phyloP scores from a whole-genome alignment of 2,888 invertebrate genomes.

The Protonemura montana region DNA sequence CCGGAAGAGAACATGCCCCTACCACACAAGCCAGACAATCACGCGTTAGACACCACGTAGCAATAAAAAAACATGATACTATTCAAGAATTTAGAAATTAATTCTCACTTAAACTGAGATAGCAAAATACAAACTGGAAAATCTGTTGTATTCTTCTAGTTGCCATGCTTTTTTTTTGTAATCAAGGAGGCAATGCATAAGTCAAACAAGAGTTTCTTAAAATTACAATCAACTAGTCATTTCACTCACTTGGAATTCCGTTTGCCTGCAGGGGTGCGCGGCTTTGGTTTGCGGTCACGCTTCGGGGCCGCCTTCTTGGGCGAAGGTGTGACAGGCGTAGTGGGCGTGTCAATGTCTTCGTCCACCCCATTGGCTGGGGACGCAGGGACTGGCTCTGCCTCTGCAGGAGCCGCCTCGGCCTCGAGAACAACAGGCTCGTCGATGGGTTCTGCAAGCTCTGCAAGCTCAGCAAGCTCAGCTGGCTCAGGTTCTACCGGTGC shows the following conservation, averaged over 20 bases:
- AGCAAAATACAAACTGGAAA: no score
- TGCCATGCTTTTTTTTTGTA: no score
- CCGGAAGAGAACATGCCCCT: conserved; percentile 51
- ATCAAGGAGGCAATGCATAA: no score
- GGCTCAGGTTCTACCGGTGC: background rate
- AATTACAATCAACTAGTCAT: no score
- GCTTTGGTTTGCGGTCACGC: conserved; percentile 54
- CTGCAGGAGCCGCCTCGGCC: background rate
- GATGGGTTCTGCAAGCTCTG: background rate
- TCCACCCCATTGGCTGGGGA: background rate
- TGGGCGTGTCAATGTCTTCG: background rate
- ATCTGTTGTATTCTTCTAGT: no score
- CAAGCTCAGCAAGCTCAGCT: background rate
- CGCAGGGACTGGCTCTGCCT: conserved; percentile 9
- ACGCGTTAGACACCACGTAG: background rate
- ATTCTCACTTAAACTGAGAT: no score
- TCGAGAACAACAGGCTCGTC: no score
- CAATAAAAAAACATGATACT: no score
- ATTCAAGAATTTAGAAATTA: no score
- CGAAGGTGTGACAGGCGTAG: conserved; percentile 48
- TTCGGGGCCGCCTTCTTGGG: conserved; percentile 52
- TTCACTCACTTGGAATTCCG: conserved; percentile 54
- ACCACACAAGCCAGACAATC: background rate
- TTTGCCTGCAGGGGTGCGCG: conserved; percentile 52
- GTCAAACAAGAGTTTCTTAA: no score